Evolutionary conservation across 2,113 vertebrate genomes (phyloP).

Genomic region (Heloderma charlesbogerti): DNA sequence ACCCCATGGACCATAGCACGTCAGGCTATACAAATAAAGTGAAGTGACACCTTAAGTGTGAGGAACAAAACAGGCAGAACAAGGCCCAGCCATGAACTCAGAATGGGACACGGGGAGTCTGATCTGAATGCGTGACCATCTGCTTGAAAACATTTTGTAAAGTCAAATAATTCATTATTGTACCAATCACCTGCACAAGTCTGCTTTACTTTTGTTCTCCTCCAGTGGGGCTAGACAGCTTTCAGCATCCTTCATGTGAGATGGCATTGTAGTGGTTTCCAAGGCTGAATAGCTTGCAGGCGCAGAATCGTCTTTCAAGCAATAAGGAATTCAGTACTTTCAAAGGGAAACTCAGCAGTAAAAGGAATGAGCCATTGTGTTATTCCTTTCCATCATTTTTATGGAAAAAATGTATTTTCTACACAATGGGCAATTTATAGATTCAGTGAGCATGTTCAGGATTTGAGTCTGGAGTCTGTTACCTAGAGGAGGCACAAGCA

Average conservation of each 20-base stretch:
- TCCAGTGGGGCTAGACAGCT: not conserved
- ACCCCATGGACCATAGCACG: no score
- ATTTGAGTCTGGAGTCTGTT: conserved; percentile 1
- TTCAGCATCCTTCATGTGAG: not conserved
- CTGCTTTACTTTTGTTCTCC: conserved; percentile 1
- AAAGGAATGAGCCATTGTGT: conserved; percentile 27
- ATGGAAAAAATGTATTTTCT: conserved; percentile 27
- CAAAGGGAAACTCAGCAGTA: conserved; percentile 17
- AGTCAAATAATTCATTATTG: not conserved
- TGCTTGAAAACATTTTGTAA: not conserved
- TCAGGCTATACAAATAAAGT: not conserved
- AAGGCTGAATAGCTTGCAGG: conserved; percentile 15
- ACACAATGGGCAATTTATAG: conserved; percentile 37
- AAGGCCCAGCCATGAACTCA: not conserved
- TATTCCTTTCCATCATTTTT: conserved; percentile 32
- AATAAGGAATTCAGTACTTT: conserved; percentile 32
- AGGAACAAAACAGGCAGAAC: not conserved
- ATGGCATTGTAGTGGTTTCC: conserved; percentile 4
- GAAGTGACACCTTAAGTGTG: not conserved
- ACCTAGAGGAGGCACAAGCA: not conserved
- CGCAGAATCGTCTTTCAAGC: not conserved
- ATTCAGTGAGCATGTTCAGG: conserved; percentile 27
- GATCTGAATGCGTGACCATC: not conserved
- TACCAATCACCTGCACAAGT: not conserved
- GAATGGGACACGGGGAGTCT: not conserved